These are phyloP conservation scores for Acanthococcus lagerstroemiae DNA, from an alignment of 2,888 invertebrate species.

Conservation along the genomic window DNA sequence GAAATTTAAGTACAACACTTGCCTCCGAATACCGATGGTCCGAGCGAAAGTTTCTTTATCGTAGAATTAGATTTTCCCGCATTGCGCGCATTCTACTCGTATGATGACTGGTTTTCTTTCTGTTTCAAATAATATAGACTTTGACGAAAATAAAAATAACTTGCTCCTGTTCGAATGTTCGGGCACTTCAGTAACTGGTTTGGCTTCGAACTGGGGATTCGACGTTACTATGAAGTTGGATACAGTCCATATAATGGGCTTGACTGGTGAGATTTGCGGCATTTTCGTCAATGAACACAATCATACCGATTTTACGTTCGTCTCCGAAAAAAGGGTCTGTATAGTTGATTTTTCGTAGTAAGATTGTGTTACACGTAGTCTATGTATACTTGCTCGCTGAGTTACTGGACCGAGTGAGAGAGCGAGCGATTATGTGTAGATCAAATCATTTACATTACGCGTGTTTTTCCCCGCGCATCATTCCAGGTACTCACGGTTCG, in stretches of 20 bases:
- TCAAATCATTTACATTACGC: too few species aligned
- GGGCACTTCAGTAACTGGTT: slow-evolving; percentile 13
- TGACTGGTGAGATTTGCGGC: slow-evolving; percentile 4
- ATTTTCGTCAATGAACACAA: slow-evolving; percentile 12
- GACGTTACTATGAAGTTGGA: slow-evolving; percentile 24
- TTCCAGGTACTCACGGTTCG: not conserved
- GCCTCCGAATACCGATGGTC: not conserved
- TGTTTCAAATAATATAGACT: too few species aligned
- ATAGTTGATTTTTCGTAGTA: not conserved
- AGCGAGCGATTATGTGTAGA: too few species aligned
- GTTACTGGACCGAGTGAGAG: too few species aligned
- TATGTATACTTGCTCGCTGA: not conserved
- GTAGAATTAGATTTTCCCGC: not conserved
- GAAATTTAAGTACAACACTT: too few species aligned
- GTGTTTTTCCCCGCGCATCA: too few species aligned
- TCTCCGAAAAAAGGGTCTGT: not conserved
- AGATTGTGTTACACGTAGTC: not conserved
- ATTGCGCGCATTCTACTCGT: not conserved
- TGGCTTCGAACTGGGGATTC: slow-evolving; percentile 27
- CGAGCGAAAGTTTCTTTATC: not conserved
- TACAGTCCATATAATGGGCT: slow-evolving; percentile 29
- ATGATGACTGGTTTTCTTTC: too few species aligned
- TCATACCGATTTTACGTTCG: slow-evolving; percentile 9
- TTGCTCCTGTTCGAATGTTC: slow-evolving; percentile 27
- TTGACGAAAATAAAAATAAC: slow-evolving; percentile 19